These are phyloP conservation scores for Carollia perspicillata DNA, from an alignment of 2,113 vertebrate genomes.

Conservation along the genomic window DNA sequence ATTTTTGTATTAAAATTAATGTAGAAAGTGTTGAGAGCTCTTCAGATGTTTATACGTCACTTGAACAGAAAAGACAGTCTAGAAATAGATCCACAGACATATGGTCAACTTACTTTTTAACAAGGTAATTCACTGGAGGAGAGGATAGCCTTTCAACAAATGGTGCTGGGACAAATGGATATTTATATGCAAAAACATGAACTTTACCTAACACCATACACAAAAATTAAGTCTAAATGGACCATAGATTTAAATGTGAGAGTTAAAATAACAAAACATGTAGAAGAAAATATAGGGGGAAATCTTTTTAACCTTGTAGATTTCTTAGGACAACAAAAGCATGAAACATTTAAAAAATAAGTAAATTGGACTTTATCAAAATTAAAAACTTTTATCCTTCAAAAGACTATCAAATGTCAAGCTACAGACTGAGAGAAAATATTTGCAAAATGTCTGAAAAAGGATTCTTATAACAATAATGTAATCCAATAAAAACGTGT, in stretches of 20 bases:
- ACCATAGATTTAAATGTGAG: background rate
- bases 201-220: background rate
- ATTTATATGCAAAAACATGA: background rate
- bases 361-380: background rate
- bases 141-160: background rate
- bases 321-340: background rate
- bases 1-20: conserved; percentile 23
- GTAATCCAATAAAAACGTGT: too few species aligned
- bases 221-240: background rate
- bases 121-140: background rate
- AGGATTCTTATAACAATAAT: too few species aligned
- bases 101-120: background rate
- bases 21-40: background rate
- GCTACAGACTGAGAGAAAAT: too few species aligned
- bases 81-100: background rate
- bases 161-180: background rate
- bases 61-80: background rate
- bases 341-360: background rate
- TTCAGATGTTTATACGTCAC: background rate
- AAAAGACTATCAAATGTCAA: background rate
- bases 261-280: background rate
- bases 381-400: background rate
- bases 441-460: too few species aligned
- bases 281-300: background rate
- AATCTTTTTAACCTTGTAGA: background rate